Evolutionary conservation across 2,888 invertebrate genomes (phyloP), one percentile per base, ranked within the genome.

Genomic region (Cryptocheilus praepositus): DNA sequence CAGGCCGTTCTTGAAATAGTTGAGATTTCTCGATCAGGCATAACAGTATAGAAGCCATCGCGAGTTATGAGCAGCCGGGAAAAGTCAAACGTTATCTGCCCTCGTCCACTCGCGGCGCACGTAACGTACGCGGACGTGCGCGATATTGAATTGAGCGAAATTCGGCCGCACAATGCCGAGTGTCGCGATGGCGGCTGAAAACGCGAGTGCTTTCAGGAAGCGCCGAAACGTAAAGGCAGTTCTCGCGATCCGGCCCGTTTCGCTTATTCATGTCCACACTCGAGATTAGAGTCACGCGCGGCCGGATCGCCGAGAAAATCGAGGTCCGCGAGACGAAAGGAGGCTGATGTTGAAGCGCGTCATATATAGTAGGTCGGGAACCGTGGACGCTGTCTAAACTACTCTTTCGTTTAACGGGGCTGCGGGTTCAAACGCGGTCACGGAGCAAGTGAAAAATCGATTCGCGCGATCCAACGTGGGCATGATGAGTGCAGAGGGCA

Each of bases 311-410:
- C 61, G 64, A 36, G 8, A 1, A 11, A 7, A 36, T 36, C 36
- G 36, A 11, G 36, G 25, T 25, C 18, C 49, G 45, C 45, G 16
- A n/a, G 45, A 8, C 49, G 49, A 63, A 25, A 58, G 44, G 25
- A 13, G 36, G 71, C 65, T 64, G 71, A 73, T 73, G 67, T 73
- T 61, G 67, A 64, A 67, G 67, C 61, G 1, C 43, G 58, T 54
- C 65, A 53, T 44, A 58, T 57, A 56, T 57, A 56, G 58, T 11
- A 21, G 45, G 0, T 21, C 63, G 25, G 43, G 16, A 15, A 55
- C 15, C 71, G 70, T 65, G 63, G 25, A 45, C 16, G n/a, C 16
- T 49, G 49, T n/a, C 16, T n/a, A n/a, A 49, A n/a, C 49, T 11
- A 49, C 49, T 49, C 8, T 49, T 49, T 49, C 49, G 16, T 49